A percentile compares a stretch with the other conserved stretches of the same genome.
These are phyloP conservation scores for Kradibia gibbosae DNA, from an alignment of 1,140 invertebrate species.

Conservation along the genomic window DNA sequence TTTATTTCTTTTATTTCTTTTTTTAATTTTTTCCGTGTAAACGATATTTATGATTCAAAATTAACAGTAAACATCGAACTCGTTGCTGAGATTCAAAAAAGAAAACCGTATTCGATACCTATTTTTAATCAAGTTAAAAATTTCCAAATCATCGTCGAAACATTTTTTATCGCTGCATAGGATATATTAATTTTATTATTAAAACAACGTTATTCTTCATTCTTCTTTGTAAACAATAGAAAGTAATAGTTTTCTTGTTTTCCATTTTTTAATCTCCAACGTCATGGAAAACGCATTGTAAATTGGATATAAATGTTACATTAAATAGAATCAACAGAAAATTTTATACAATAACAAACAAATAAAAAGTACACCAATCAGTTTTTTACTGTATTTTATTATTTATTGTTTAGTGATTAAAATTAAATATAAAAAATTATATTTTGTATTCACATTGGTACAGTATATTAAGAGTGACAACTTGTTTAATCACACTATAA, in stretches of 20 bases:
- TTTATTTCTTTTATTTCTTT: neutral
- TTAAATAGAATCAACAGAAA: too few species aligned
- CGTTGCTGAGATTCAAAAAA: neutral
- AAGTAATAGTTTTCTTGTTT: neutral
- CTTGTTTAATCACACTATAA: too few species aligned
- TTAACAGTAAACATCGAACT: neutral
- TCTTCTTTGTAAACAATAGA: neutral
- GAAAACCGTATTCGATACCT: neutral
- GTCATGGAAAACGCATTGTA: neutral
- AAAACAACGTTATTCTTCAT: neutral
- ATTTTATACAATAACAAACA: too few species aligned
- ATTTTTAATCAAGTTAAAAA: neutral
- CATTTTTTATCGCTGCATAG: neutral
- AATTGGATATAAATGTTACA: too few species aligned
- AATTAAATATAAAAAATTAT: too few species aligned
- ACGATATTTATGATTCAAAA: neutral
- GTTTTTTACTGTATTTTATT: too few species aligned
- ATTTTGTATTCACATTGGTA: too few species aligned
- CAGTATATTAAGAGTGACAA: too few species aligned
- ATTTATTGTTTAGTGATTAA: too few species aligned
- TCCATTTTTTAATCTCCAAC: neutral
- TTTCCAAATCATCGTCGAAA: neutral
- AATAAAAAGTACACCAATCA: too few species aligned
- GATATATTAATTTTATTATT: neutral
- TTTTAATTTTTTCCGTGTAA: neutral